phyloP scores from a whole-genome alignment of 1,140 invertebrate genomes.

The Periplaneta americana region DNA sequence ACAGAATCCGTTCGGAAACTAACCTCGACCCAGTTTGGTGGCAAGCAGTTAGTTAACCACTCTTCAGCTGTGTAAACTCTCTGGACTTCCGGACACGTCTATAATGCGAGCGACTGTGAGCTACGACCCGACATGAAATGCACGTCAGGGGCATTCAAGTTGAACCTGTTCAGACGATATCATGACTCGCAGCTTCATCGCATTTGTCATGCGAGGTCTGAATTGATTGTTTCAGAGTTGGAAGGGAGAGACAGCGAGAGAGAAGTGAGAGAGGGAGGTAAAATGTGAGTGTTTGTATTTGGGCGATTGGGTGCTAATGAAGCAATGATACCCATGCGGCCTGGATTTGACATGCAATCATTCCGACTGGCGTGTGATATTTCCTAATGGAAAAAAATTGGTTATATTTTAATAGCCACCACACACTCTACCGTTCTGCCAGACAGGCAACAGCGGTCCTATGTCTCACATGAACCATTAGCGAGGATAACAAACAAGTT shows the following conservation, averaged over 20 bases:
- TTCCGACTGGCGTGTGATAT: not conserved
- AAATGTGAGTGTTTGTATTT: not conserved
- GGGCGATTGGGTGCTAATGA: not conserved
- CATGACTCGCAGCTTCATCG: not conserved
- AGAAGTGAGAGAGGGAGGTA: not conserved
- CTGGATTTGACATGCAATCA: not conserved
- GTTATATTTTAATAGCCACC: not conserved
- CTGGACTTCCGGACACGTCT: no score
- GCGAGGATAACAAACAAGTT: not conserved
- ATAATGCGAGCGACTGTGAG: no score
- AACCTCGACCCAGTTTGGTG: no score
- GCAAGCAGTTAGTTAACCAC: no score
- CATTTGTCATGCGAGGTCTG: not conserved
- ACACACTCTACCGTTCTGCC: not conserved
- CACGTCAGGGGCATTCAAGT: no score
- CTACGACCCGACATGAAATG: no score
- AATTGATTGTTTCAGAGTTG: not conserved
- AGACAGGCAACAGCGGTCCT: not conserved
- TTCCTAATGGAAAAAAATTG: not conserved
- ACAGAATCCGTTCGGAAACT: no score
- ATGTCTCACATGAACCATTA: not conserved
- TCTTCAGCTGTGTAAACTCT: no score
- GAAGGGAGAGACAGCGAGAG: not conserved
- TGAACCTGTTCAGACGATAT: no score
- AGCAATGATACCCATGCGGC: not conserved